Evolutionary conservation across 2,888 invertebrate genomes (phyloP), one percentile per base, ranked within the genome.

Genomic region (Parascotia fuliginaria): DNA sequence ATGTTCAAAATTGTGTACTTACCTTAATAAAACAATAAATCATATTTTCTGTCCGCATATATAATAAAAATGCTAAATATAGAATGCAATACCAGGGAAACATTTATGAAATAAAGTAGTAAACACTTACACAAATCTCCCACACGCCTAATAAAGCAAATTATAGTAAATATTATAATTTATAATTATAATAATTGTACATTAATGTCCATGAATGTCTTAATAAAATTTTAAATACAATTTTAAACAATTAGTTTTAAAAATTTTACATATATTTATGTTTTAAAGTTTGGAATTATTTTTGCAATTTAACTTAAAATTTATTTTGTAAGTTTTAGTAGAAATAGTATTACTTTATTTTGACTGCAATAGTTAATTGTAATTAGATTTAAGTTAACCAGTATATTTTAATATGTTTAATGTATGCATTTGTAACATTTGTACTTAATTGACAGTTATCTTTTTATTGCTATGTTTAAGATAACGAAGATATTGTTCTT

Each of bases 1-100:
- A 58, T 62, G 55, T 72, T 70, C 60, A 57, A 66, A 67, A 32
- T 48, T 40, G 37, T 53, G 56, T 68, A 65, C n/a, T n/a, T n/a
- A n/a, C 53, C 54, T 58, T 60, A 47, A 52, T 57, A 42, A 59
- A 46, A 44, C 36, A 44, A 15, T 47, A 24, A 32, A 24, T 47
- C 38, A 49, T 52, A 47, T 53, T 57, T 56, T 50, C 52, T 36
- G 32, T 51, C 38, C 3, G 3, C 33, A 41, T 53, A 38, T 49
- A 44, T 27, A n/a, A 11, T n/a, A 27, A 37, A 34, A 39, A 11
- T 38, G 41, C n/a, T 32, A 16, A 19, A 42, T 34, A 19, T 9
- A 9, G 29, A 31, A 3, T n/a, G 55, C 36, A 62, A 47, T 45
- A 53, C 48, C 48, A 55, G 49, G 3, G 45, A 45, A 29, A 49